Base-by-base conservation (phyloP, 2,113 vertebrate genomes). In the Chauna torquata region DNA sequence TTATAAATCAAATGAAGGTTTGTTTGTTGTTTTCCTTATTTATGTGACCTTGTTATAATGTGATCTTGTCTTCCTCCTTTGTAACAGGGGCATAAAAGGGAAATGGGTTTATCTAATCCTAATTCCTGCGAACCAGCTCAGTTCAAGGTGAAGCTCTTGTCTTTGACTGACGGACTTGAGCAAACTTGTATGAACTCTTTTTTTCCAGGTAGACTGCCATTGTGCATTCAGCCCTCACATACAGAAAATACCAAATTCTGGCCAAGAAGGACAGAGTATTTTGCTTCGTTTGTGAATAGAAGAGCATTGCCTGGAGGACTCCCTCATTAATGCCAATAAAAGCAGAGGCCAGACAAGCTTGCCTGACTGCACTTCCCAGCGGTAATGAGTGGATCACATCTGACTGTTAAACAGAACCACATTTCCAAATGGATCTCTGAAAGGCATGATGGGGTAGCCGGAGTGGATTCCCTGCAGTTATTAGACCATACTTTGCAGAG, bases 191-290 rank as follows among this genome's bases (percentile, higher is more conserved):
- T 69, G 79, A 68, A 47, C 5, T 57, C 66, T 38, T 49, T 45
- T 81, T 61, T 52, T 25, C 30, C 12, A 62, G 16, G 49, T 19
- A 58, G 79, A 32, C 30, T 70, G 49, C 72, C 49, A 25, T 77
- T 93, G 62, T 92, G 71, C 40, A 74, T 93, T 95, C 88, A 92
- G 34, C 49, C 45, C 68, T 92, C 82, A 61, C 30, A 17, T 65
- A 34, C 10, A 72, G 75, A 76, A 82, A 93, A 80, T 16, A 88
- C 34, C 36, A 59, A 55, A 61, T 61, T 82, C 82, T 20, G 81
- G 66, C 49, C 49, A 57, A 52, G 76, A 30, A 83, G 47, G 36
- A 32, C 44, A 57, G 47, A 3, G 49, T 36, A 3, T 52, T 94
- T 76, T 76, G 50, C 70, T 90, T 65, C 2, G 2, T 59, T 61